Evolutionary conservation across 2,888 invertebrate species (phyloP), one percentile per base, ranked within the genome.

Genomic region (Volucella bombylans): DNA sequence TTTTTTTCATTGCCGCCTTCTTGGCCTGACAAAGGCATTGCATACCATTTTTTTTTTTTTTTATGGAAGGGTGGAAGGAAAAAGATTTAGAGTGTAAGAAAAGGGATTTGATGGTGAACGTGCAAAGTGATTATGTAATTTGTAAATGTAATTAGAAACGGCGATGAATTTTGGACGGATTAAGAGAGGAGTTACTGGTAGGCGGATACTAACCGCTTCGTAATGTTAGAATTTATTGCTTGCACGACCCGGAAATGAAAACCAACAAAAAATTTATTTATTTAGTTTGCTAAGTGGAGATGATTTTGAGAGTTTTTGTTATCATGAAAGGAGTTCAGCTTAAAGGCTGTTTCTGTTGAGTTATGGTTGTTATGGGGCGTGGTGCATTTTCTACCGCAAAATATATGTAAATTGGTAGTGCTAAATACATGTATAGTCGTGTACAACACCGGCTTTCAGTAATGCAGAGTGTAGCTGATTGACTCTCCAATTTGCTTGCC

Each of bases 91-190:
- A 50, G 38, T 67, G 45, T 54, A 67, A 68, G 67, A 45, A 62
- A 68, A 47, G 68, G 52, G 73, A 52, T 62, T 82, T 57, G 54
- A 54, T 52, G 74, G 68, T 61, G 57, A 71, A 68, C 57, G 55
- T 71, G 50, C 50, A 50, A 79, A 81, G 61, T 62, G 72, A 64
- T 76, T 77, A 79, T 76, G 76, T 81, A 76, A 85, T 83, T 83
- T 83, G 80, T 71, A 61, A 83, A 61, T 71, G 69, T 83, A 76
- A 81, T 81, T 77, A 85, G 81, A 81, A 72, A 65, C 65, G 49
- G 65, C 39, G 61, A 55, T 55, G 67, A 71, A 64, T 74, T 54
- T 38, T 18, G 55, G 43, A 57, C 50, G 47, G 61, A 41, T 52
- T 65, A 41, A 10, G 14, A n/a, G 8, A 10, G 15, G 47, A 12